Conservation (phyloP, 2,113 vertebrate species). For the Oenanthe oenanthe region DNA sequence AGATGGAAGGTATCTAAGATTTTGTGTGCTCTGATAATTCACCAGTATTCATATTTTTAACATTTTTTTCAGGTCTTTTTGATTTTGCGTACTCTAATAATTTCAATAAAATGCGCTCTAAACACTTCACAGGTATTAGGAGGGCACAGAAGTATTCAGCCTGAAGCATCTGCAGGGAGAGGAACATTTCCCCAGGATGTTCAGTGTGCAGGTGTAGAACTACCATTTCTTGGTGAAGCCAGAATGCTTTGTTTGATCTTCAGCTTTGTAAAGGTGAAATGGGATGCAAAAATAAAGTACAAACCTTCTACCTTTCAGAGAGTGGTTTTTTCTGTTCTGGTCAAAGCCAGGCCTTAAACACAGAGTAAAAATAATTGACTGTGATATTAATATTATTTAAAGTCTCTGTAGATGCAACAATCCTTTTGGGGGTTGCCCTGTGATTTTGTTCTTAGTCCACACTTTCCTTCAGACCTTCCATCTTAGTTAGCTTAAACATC, state of each 20-base stretch:
- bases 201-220: background rate
- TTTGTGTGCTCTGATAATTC: constrained; percentile 75
- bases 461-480: background rate
- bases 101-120: constrained; percentile 66
- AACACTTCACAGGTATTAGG: constrained; percentile 3
- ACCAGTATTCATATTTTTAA: constrained; percentile 71
- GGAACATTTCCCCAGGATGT: background rate
- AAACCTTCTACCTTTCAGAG: background rate
- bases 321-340: background rate
- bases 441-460: background rate
- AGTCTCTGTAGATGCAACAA: background rate
- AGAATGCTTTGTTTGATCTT: background rate
- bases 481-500: background rate
- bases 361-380: background rate
- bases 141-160: background rate
- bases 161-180: background rate
- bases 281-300: background rate
- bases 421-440: background rate
- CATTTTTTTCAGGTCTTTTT: constrained; percentile 67
- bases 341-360: background rate
- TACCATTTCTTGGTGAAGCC: background rate
- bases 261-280: background rate
- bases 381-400: background rate
- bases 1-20: constrained; percentile 69
- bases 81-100: constrained; percentile 72